Evolutionary conservation across 1,140 invertebrate species (phyloP), one percentile per base, ranked within the genome.

Genomic region (Drosophila navojoa): DNA sequence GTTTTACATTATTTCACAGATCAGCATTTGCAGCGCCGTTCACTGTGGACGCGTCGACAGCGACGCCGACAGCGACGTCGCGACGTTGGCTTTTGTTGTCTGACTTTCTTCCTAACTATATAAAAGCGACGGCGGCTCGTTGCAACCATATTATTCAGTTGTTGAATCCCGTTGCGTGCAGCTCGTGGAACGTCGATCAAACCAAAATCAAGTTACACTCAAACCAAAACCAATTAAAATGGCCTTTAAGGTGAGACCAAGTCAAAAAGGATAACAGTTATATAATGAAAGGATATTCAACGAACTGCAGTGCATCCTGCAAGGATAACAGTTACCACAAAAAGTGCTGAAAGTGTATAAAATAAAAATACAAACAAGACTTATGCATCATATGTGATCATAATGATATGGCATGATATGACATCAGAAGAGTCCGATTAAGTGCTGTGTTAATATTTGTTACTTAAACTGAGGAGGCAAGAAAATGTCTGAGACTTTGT

Each of bases 21-120:
- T 70, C 75, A 35, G 64, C 61, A 42, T 66, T 66, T 71, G 80
- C 58, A 55, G 59, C 57, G 50, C 59, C 38, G 77, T 40, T 66
- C 50, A 38, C 62, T 78, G 64, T 40, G 32, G 54, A 38, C 71
- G 44, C 35, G 61, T 44, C 44, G 50, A 32, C 71, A 27, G 27
- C 50, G 55, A 15, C 57, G 44, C 15, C 64, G n/a, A 55, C 57
- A 29, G 38, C 54, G 27, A 16, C 68, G 19, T n/a, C n/a, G 42
- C 52, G 32, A n/a, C 59, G 52, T 45, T 45, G n/a, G 42, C 42
- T 38, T 58, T 44, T 16, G 55, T 61, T 59, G 72, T 59, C 68
- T 76, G 69, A 89, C 90, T 91, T 91, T 91, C 90, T 91, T 91
- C 84, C 90, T 90, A 90, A 91, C 75, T 79, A 91, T 91, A 91